Percentiles rank a stretch among this genome's conserved stretches.
Evolutionary conservation across 1,140 invertebrate species (phyloP).

Genomic region (Fopius arisanus): DNA sequence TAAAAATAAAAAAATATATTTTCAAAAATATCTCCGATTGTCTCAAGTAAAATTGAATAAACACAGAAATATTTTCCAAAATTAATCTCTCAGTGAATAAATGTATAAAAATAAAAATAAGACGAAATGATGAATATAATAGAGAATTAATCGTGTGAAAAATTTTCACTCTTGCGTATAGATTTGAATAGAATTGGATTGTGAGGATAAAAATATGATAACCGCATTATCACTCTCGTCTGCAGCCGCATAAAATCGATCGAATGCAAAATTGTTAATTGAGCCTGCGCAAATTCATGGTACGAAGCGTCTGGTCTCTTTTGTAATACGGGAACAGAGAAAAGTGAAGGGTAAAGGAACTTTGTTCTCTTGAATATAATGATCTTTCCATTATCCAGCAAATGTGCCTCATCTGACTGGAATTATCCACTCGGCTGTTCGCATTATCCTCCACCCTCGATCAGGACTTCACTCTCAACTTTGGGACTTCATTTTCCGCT

Average conservation of each 20-base stretch:
- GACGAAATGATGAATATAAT: too few relatives aligned
- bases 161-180: too few relatives aligned
- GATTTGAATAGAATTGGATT: too few relatives aligned
- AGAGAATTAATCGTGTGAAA: too few relatives aligned
- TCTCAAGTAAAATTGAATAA: too few relatives aligned
- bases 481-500: constrained; percentile 11
- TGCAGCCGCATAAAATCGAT: neutral
- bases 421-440: constrained; percentile 60
- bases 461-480: constrained; percentile 2
- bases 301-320: neutral
- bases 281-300: constrained; percentile 42
- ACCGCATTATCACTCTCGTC: too few relatives aligned
- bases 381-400: constrained; percentile 61
- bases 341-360: constrained; percentile 40
- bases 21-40: too few relatives aligned
- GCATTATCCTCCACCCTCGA: constrained; percentile 53
- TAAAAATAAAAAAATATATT: too few relatives aligned
- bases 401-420: constrained; percentile 43
- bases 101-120: too few relatives aligned
- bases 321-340: neutral
- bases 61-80: too few relatives aligned
- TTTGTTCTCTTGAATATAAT: constrained; percentile 61
- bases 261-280: constrained; percentile 52
- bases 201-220: too few relatives aligned
- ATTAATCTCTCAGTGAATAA: too few relatives aligned